Conservation (phyloP, 2,113 vertebrate species). For the Dasypus novemcinctus region DNA sequence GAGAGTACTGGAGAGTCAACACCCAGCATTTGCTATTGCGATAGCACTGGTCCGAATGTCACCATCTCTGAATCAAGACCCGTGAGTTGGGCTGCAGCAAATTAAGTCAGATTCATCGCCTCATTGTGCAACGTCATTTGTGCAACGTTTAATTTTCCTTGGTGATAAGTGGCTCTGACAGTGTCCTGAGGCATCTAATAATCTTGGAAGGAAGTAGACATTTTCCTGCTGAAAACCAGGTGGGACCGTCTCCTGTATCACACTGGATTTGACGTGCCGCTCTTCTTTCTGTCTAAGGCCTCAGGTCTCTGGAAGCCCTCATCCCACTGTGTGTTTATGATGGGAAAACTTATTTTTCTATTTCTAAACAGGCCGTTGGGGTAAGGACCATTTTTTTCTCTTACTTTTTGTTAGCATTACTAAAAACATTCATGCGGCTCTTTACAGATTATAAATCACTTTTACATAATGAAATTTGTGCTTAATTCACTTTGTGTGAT, state of each 20-base stretch:
- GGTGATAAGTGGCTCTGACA: conserved; percentile 43
- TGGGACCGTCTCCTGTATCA: neutral
- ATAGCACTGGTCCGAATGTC: neutral
- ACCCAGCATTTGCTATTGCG: neutral
- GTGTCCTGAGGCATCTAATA: conserved; percentile 1
- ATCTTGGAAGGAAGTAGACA: neutral
- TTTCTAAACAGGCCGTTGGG: conserved; percentile 42
- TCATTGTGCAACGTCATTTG: neutral
- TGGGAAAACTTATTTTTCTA: neutral
- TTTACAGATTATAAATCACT: conserved; percentile 8
- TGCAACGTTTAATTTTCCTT: neutral
- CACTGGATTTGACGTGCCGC: neutral
- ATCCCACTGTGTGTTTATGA: neutral
- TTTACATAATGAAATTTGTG: conserved; percentile 14
- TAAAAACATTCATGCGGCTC: neutral
- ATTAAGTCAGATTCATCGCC: neutral
- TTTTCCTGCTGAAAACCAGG: neutral
- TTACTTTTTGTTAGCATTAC: neutral
- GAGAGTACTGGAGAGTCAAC: neutral
- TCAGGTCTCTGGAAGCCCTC: neutral
- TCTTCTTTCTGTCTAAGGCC: neutral
- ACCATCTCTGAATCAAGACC: neutral
- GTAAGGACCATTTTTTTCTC: neutral
- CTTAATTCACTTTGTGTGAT: conserved; percentile 45
- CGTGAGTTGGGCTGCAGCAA: neutral